Percentiles rank a stretch among this genome's conserved stretches.
These are phyloP conservation scores for Erpobdella octoculata DNA, from an alignment of 2,888 invertebrate genomes.

Conservation along the genomic window DNA sequence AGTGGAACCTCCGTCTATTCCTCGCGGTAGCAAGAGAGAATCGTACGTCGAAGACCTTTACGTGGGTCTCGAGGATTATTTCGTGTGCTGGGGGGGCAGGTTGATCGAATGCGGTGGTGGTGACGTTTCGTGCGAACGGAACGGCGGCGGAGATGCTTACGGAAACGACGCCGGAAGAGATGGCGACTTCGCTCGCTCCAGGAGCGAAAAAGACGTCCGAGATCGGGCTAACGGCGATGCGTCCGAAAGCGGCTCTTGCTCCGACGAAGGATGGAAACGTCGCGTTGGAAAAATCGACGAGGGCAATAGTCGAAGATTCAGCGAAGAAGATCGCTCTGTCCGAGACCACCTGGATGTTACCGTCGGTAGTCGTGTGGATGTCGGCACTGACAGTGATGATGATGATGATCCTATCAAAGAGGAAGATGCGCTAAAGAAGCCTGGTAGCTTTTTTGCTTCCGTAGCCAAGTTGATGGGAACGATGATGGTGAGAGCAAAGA, in stretches of 20 bases:
- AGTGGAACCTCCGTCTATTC: constrained; percentile 24
- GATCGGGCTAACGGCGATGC: background rate
- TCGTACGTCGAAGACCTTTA: no score
- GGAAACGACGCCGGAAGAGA: background rate
- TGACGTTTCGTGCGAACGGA: background rate
- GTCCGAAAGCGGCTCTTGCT: background rate
- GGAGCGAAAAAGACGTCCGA: background rate
- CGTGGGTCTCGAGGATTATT: no score
- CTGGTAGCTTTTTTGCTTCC: no score
- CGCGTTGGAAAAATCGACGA: background rate
- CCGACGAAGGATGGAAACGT: background rate
- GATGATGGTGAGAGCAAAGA: no score
- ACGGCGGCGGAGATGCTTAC: background rate
- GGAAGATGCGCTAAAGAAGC: no score
- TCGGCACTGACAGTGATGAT: background rate
- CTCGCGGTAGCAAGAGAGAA: no score
- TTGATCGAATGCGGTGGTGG: no score
- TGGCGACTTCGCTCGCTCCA: background rate
- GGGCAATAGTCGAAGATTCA: background rate
- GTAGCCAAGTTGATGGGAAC: no score
- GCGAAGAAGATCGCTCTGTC: background rate
- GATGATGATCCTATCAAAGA: no score
- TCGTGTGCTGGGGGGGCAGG: no score
- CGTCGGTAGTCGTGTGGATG: background rate
- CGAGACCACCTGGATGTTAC: no score